These are phyloP conservation scores for Porphyrio hochstetteri DNA, from an alignment of 2,113 vertebrate genomes.

Conservation along the genomic window DNA sequence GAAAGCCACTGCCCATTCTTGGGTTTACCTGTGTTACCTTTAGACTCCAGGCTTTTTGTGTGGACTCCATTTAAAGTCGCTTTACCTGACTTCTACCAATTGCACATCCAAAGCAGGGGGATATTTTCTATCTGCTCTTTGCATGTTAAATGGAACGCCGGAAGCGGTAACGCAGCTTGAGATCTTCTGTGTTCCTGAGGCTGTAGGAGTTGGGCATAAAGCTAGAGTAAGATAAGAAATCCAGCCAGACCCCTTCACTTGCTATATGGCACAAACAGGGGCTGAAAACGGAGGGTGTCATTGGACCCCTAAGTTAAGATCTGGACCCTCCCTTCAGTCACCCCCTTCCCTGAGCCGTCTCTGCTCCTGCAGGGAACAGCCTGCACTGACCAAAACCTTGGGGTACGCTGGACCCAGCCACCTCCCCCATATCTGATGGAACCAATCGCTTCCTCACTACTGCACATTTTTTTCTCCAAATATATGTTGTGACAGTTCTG, in stretches of 20 bases:
- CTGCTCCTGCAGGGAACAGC: background rate
- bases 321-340: background rate
- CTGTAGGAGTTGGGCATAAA: background rate
- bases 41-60: background rate
- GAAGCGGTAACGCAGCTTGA: background rate
- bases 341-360: background rate
- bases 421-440: background rate
- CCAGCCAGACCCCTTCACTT: background rate
- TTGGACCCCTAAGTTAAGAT: background rate
- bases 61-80: background rate
- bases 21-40: background rate
- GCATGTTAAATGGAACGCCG: background rate
- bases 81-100: background rate
- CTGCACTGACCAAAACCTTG: background rate
- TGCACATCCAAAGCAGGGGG: background rate
- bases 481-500: background rate
- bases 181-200: background rate
- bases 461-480: background rate
- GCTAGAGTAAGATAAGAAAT: background rate
- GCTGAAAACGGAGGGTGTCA: fast-evolving
- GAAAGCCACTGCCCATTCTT: background rate
- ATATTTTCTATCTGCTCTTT: background rate
- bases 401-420: background rate
- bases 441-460: background rate
- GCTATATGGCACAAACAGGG: background rate